These are phyloP conservation scores for Nesometra sesokonis DNA, from an alignment of 35 echinoderm and acorn worm genomes.

Conservation along the genomic window DNA sequence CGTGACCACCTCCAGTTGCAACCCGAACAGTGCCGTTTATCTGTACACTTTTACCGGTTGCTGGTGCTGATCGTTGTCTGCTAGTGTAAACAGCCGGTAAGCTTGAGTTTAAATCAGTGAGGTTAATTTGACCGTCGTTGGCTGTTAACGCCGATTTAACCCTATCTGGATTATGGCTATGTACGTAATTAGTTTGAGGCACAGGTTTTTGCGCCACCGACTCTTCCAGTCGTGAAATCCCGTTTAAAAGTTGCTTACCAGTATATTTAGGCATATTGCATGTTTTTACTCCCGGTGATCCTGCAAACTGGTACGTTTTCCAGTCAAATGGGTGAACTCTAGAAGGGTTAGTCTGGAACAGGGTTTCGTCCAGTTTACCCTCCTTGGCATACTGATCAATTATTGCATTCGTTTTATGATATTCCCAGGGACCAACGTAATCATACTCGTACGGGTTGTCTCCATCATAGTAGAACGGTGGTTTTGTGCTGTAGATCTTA, in stretches of 20 bases:
- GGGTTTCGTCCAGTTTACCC: constrained; percentile 27
- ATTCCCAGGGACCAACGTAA: constrained; percentile 81
- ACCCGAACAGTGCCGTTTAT: constrained; percentile 47
- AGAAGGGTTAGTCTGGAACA: not conserved
- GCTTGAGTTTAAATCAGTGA: constrained; percentile 30
- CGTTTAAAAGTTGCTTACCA: constrained; percentile 26
- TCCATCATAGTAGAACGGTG: constrained; percentile 92
- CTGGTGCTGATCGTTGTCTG: not conserved
- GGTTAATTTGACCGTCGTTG: constrained; percentile 28
- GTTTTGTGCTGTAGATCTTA: constrained; percentile 79
- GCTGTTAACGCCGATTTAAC: constrained; percentile 52
- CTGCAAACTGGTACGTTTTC: constrained; percentile 68
- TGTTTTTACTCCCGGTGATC: constrained; percentile 61
- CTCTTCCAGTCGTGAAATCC: constrained; percentile 24
- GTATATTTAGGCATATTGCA: constrained; percentile 66
- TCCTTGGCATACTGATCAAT: constrained; percentile 51
- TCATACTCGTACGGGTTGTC: constrained; percentile 95
- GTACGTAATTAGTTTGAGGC: constrained; percentile 70
- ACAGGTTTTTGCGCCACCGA: constrained; percentile 53
- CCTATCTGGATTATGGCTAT: constrained; percentile 82
- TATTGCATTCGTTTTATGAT: constrained; percentile 72
- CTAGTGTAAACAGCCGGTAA: constrained; percentile 54
- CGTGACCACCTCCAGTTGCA: constrained; percentile 41
- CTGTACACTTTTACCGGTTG: constrained; percentile 20
- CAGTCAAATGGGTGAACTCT: constrained; percentile 3